Base-by-base conservation (phyloP, 2,113 vertebrate genomes). In the Scophthalmus maximus region DNA sequence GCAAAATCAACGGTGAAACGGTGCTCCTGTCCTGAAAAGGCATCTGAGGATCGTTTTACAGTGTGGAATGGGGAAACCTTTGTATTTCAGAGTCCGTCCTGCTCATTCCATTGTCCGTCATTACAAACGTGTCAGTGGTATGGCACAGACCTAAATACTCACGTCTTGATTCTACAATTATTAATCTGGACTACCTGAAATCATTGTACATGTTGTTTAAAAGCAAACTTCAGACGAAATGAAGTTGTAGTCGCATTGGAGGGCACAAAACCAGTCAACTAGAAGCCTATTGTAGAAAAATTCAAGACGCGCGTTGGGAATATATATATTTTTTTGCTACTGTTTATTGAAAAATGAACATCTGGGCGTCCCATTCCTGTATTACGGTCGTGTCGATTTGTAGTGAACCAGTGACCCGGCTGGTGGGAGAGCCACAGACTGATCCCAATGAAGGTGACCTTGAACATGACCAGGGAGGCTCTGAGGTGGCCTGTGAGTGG, bases 391-490 rank as follows among this genome's bases (percentile, higher is more conserved):
- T 56, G 3, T 22, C 8, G 22, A 20, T 56, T 69, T 59, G 30
- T 52, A 3, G 47, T 68, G 22, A 72, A 14, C 25, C 66, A 34
- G 57, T 32, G 29, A 40, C 27, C 55, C 4, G 56, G 22, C 58
- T 46, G 15, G 17, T 56, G 22, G 47, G 12, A 66, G 50, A 11
- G n/a, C n/a, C 50, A 47, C 52, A 32, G 8, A 52, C 17, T 7
- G 14, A 57, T 15, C 1, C 26, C 44, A 80, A 72, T 65, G 30
- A 82, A 78, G 62, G 64, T 68, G 47, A 71, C 29, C 67, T 44
- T 27, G 46, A 57, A 73, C 68, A 23, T 49, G 42, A 52, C 68
- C 51, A 17, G 59, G 15, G 38, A 73, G 5, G 26, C n/a, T 51
- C 56, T 50, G 74, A 52, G 10, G 51, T n/a, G 23, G 66, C 52